Evolutionary conservation across 2,797 vertebrate genomes (phyloP).

Genomic region (Anguilla pacifica): DNA sequence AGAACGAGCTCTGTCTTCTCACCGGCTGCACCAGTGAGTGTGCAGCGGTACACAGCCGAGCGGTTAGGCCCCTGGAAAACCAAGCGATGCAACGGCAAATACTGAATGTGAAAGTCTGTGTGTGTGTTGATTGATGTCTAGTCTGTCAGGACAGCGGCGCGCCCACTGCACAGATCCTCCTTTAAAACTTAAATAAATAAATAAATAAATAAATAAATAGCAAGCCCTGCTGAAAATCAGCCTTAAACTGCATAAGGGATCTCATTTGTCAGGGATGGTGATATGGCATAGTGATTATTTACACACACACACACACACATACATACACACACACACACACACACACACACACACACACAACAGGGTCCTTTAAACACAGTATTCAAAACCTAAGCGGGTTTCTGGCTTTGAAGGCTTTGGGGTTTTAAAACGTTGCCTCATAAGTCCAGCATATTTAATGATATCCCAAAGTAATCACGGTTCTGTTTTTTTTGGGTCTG

Average conservation of each 20-base stretch:
- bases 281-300: too few relatives aligned
- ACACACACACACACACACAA: not conserved
- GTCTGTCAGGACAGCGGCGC: not conserved
- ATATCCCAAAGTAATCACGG: constrained; percentile 50
- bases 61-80: not conserved
- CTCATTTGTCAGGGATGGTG: constrained; percentile 16
- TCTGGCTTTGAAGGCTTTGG: not conserved
- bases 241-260: not conserved
- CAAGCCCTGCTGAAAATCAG: not conserved
- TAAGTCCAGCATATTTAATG: constrained; percentile 45
- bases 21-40: not conserved
- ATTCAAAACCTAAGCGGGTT: not conserved
- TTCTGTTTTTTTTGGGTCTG: not conserved
- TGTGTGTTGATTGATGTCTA: not conserved
- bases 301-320: too few relatives aligned
- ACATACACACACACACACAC: not conserved
- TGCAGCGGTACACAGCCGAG: not conserved
- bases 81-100: not conserved
- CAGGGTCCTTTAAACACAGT: not conserved
- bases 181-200: not conserved
- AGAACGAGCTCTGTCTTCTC: not conserved
- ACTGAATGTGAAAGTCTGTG: not conserved
- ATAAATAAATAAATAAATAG: not conserved
- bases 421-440: constrained; percentile 21
- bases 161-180: constrained; percentile 7